These are phyloP conservation scores for Temnothorax nylanderi DNA, from an alignment of 1,140 invertebrate species.

Conservation along the genomic window DNA sequence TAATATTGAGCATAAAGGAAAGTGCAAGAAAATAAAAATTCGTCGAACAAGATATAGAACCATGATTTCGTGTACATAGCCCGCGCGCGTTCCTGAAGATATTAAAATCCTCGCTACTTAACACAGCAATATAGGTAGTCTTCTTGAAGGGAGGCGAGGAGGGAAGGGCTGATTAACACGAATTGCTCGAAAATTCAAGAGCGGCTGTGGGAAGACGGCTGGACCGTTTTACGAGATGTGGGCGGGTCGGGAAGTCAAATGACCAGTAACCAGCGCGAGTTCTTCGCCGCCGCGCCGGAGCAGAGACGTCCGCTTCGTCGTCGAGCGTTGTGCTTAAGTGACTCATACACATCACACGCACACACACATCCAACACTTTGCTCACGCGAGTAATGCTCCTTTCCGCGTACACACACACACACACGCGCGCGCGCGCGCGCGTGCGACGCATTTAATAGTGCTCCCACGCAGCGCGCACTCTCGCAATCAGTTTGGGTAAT, in stretches of 20 bases:
- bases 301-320: constrained; percentile 56
- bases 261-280: constrained; percentile 67
- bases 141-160: not conserved
- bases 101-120: constrained; percentile 16
- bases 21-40: not conserved
- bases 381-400: not conserved
- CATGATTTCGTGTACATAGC: not conserved
- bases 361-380: not conserved
- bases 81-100: not conserved
- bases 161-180: constrained; percentile 54
- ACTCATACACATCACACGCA: not conserved
- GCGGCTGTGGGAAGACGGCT: constrained; percentile 46
- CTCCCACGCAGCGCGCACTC: not conserved
- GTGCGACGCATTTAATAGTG: constrained; percentile 1
- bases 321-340: constrained; percentile 48
- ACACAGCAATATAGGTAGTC: not conserved
- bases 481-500: constrained; percentile 40
- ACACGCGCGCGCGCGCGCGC: not conserved
- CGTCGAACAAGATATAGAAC: not conserved
- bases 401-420: not conserved
- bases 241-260: constrained; percentile 76
- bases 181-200: constrained; percentile 70
- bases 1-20: not conserved
- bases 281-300: constrained; percentile 19
- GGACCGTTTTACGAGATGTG: constrained; percentile 67